These are phyloP conservation scores for Scomber japonicus DNA, from an alignment of 2,113 vertebrate genomes.

Conservation along the genomic window DNA sequence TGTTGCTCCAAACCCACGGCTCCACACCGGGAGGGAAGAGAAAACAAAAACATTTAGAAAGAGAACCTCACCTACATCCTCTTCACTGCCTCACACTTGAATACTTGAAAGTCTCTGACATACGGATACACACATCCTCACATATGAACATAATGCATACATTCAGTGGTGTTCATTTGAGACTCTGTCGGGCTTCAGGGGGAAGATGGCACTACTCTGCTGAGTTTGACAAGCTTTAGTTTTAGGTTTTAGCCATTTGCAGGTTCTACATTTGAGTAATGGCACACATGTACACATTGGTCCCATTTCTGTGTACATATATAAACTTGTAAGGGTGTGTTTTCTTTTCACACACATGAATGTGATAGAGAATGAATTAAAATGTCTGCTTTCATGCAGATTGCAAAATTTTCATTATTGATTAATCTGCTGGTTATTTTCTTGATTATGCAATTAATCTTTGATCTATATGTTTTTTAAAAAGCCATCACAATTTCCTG, in stretches of 20 bases:
- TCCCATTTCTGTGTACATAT: no score
- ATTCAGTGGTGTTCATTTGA: constrained; percentile 24
- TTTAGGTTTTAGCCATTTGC: no score
- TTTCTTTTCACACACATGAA: not conserved
- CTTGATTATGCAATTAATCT: not conserved
- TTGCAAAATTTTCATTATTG: not conserved
- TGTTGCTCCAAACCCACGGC: constrained; percentile 77
- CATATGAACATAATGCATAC: constrained; percentile 14
- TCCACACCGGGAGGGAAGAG: constrained; percentile 75
- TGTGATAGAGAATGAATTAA: constrained; percentile 2
- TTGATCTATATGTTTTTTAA: no score
- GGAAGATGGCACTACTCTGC: not conserved
- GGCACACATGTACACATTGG: no score
- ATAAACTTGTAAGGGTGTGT: no score
- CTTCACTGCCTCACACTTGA: constrained; percentile 45
- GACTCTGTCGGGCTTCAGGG: not conserved
- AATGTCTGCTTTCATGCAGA: constrained; percentile 2
- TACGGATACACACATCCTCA: constrained; percentile 26
- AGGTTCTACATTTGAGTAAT: not conserved
- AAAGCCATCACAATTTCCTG: no score
- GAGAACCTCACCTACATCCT: constrained; percentile 80
- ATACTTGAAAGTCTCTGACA: constrained; percentile 33
- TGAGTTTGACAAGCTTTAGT: no score
- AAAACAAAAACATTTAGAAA: constrained; percentile 80
- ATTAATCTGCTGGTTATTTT: not conserved